A percentile compares a stretch with the other conserved stretches of the same genome.
Conservation (phyloP, 2,888 invertebrate species). For the Cephus pulcher region DNA sequence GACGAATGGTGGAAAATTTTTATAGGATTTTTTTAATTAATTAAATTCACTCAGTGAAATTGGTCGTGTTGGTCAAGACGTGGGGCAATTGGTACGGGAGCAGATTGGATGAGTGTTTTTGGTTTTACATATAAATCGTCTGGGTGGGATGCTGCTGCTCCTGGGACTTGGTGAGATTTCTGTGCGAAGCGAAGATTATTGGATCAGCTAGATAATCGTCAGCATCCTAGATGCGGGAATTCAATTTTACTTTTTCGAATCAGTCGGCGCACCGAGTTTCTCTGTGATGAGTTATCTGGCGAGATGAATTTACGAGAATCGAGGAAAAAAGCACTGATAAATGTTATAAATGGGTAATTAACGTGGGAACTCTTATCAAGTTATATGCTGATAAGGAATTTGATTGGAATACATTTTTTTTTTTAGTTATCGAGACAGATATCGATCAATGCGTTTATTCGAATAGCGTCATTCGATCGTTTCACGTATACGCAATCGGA, state of each 20-base stretch:
- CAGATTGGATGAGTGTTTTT: background rate
- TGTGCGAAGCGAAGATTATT: background rate
- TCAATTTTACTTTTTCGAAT: background rate
- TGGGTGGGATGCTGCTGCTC: background rate
- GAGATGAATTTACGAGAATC: background rate
- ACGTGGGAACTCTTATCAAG: rapidly evolving
- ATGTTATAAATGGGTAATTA: background rate
- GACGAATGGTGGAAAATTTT: no score
- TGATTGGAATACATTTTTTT: background rate
- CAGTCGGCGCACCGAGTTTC: background rate
- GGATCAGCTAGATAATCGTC: background rate
- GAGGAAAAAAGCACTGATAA: background rate
- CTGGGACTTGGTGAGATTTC: background rate
- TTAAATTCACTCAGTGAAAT: background rate
- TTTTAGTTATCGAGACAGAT: background rate
- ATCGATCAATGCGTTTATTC: constrained; percentile 21
- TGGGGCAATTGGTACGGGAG: background rate
- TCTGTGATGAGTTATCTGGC: background rate
- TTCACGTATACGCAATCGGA: constrained; percentile 26
- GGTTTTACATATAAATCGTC: background rate
- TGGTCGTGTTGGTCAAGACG: background rate
- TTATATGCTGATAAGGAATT: no score
- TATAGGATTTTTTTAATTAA: background rate
- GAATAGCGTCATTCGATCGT: constrained; percentile 27
- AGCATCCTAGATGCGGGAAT: background rate